Evolutionary conservation across 2,888 invertebrate genomes (phyloP).

Genomic region (Meganola albula): DNA sequence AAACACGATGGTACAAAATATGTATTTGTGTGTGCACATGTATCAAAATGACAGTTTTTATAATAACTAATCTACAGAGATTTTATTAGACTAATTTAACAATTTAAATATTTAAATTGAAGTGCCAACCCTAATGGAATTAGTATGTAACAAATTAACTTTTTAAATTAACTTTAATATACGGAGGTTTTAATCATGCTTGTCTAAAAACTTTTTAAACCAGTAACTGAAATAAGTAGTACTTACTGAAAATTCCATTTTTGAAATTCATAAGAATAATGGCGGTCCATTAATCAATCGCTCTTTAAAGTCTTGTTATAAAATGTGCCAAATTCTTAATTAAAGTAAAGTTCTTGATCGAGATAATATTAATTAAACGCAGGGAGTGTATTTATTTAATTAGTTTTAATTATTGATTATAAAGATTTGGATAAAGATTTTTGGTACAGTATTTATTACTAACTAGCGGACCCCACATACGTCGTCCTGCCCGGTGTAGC

Average conservation of each 20-base stretch:
- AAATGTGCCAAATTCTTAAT: conserved; percentile 21
- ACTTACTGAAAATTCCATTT: too few species aligned
- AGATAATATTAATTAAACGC: conserved; percentile 21
- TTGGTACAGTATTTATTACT: too few species aligned
- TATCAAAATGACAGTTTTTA: too few species aligned
- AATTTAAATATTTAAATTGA: conserved; percentile 15
- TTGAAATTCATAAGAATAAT: conserved; percentile 19
- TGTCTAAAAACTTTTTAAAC: too few species aligned
- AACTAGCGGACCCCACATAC: too few species aligned
- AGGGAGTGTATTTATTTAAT: conserved; percentile 10
- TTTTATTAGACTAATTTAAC: too few species aligned
- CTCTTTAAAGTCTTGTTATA: conserved; percentile 15
- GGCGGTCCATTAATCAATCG: conserved; percentile 20
- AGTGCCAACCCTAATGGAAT: conserved; percentile 23
- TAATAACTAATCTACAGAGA: too few species aligned
- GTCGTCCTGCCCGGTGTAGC: too few species aligned
- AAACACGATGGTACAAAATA: too few species aligned
- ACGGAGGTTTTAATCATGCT: conserved; percentile 20
- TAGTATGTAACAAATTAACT: conserved; percentile 20
- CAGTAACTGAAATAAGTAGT: too few species aligned
- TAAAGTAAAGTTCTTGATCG: conserved; percentile 17
- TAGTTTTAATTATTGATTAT: conserved; percentile 4
- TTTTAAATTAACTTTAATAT: conserved; percentile 19
- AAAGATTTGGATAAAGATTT: too few species aligned
- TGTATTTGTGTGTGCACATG: too few species aligned